Evolutionary conservation across 1,140 invertebrate genomes (phyloP), one percentile per base, ranked within the genome.

Genomic region (Copidosoma floridanum): DNA sequence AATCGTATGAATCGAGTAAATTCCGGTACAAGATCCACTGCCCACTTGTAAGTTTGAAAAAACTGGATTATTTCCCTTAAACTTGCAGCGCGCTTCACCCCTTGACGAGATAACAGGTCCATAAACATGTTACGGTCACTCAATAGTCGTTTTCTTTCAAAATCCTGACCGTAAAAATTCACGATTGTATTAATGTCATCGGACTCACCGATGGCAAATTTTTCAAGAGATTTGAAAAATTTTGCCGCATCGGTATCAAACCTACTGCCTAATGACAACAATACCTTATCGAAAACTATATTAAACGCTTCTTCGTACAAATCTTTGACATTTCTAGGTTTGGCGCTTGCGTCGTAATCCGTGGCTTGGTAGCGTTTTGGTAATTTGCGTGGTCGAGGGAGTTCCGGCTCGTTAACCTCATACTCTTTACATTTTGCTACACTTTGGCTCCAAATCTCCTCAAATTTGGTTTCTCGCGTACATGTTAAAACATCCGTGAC

Each of bases 381-480:
- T 38, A 57, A 50, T 24, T 59, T 59, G 14, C 32, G 44, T 8
- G 23, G 16, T 5, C 47, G 47, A 3, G 46, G 47, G 12, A 59
- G 12, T 59, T 43, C 23, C 23, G 57, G 46, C 23, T 59, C 48
- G 26, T 52, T 26, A 0, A 59, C 12, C 24, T 59, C 47, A 37
- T 51, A 16, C 8, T 37, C 23, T 29, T 52, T 26, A 8, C 26
- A 32, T 20, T 32, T 24, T 24, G 21, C 26, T n/a, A 23, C 50
- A 26, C 43, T 21, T 14, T 64, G 47, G 23, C 24, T 20, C 62
- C 62, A 64, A 53, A 59, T 58, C 6, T 24, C 44, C 24, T 59
- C 44, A 61, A 65, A 65, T 47, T 56, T 60, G 11, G 52, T 29
- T 37, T 65, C 57, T 10, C 57, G 52, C 41, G 63, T 57, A 38